These are phyloP conservation scores for Nycteola revayana DNA, from an alignment of 2,888 invertebrate species.

Conservation along the genomic window DNA sequence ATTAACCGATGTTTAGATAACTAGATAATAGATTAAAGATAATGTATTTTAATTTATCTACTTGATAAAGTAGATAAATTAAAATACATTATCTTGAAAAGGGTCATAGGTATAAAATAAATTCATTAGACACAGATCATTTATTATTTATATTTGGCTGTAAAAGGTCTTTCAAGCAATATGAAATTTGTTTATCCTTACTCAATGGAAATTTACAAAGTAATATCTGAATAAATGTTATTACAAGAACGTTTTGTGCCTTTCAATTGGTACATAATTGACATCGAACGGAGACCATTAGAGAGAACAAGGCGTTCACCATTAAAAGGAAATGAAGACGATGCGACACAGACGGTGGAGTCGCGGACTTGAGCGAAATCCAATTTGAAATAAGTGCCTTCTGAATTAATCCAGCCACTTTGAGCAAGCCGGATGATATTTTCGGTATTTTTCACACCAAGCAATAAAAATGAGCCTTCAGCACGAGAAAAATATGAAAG, in stretches of 20 bases:
- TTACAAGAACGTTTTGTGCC: constrained; percentile 20
- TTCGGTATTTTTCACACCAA: constrained; percentile 81
- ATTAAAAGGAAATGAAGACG: constrained; percentile 69
- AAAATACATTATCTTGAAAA: too few species aligned
- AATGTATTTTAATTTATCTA: too few species aligned
- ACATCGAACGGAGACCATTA: constrained; percentile 45
- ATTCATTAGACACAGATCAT: too few species aligned
- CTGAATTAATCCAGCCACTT: constrained; percentile 80
- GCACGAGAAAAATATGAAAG: constrained; percentile 75
- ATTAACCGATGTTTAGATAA: constrained; percentile 35
- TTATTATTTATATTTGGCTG: too few species aligned
- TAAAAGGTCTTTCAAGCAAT: too few species aligned
- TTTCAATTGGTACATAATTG: constrained; percentile 42
- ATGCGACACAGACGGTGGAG: constrained; percentile 46
- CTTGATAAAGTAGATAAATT: too few species aligned
- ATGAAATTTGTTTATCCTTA: too few species aligned
- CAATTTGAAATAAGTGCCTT: constrained; percentile 81
- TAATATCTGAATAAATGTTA: constrained; percentile 13
- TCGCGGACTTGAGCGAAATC: constrained; percentile 67
- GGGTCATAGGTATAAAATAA: too few species aligned
- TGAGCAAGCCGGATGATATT: constrained; percentile 76
- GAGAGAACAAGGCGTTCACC: constrained; percentile 58
- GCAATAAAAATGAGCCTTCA: constrained; percentile 76
- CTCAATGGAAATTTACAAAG: too few species aligned
- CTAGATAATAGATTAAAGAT: too few species aligned